phyloP scores from a whole-genome alignment of 2,888 invertebrate species.

The Ophioninae sp. region DNA sequence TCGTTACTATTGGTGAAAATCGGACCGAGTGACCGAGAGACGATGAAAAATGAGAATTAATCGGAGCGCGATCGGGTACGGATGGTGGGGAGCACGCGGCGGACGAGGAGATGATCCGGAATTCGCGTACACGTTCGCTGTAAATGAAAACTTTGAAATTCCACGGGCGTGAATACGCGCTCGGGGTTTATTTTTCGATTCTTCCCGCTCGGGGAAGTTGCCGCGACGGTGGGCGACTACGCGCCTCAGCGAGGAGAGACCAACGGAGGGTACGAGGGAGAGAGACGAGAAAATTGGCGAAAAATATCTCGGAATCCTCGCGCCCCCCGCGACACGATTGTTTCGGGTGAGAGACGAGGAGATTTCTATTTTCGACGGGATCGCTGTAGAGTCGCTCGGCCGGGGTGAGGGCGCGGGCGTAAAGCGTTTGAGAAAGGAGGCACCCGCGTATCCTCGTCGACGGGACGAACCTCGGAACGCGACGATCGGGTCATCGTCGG shows the following conservation, averaged over 20 bases:
- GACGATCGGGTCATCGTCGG: constrained; percentile 62
- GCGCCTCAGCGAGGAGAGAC: background rate
- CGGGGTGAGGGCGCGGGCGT: background rate
- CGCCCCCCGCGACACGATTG: constrained; percentile 48
- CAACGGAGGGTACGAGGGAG: constrained; percentile 5
- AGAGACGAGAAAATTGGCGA: constrained; percentile 4
- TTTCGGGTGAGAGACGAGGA: constrained; percentile 43
- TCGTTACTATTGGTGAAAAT: no score
- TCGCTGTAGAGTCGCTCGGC: background rate
- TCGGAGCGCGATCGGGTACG: no score
- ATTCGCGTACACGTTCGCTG: constrained; percentile 51
- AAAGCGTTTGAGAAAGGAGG: background rate
- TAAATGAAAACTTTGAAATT: constrained; percentile 68
- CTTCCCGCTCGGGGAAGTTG: constrained; percentile 42
- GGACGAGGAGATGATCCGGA: no score
- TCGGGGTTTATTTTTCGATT: constrained; percentile 68
- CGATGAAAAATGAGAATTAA: no score
- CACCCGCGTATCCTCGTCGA: background rate
- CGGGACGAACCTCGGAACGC: background rate
- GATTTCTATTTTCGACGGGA: constrained; percentile 56
- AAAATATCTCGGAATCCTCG: constrained; percentile 20
- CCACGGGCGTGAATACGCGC: constrained; percentile 60
- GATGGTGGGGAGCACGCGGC: no score
- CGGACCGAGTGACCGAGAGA: no score
- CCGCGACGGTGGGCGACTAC: no score